Evolutionary conservation across 1,140 invertebrate genomes (phyloP), one percentile per base, ranked within the genome.

Genomic region (Ericerus pela): DNA sequence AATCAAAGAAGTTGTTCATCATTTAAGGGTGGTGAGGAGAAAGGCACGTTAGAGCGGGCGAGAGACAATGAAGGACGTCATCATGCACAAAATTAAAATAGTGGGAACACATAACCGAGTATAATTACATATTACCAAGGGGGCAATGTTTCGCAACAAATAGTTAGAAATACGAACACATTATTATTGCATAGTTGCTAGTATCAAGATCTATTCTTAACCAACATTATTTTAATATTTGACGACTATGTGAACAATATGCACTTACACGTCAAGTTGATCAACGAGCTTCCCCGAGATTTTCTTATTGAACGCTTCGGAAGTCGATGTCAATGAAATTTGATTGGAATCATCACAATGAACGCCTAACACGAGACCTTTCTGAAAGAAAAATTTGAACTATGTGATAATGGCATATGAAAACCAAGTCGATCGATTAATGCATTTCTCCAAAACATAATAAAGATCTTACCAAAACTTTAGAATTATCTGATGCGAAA

Each of bases 321-420:
- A 74, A 55, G 73, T 62, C 36, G 69, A 64, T 33, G 76, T 77
- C 29, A 80, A 63, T 24, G 65, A 66, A 33, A 73, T 29, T 29
- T 61, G 67, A 54, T 70, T 65, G 59, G 71, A 69, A 54, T 73
- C 68, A 56, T 70, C 62, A 43, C 68, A 66, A 60, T 78, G 78
- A 27, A 75, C 69, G 57, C 78, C 78, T 37, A 80, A 66, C 28
- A 79, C 73, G 28, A 77, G 60, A 38, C 75, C 75, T 63, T 70
- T 75, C 71, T 73, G 64, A 51, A 72, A 70, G 64, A 59, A n/a
- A n/a, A n/a, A n/a, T n/a, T n/a, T n/a, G n/a, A n/a, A n/a, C n/a
- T n/a, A n/a, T n/a, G n/a, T n/a, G n/a, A n/a, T n/a, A n/a, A n/a
- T n/a, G n/a, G n/a, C n/a, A n/a, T n/a, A n/a, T n/a, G n/a, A n/a